Conservation (phyloP, 2,113 vertebrate genomes). For the Morone chrysops region DNA sequence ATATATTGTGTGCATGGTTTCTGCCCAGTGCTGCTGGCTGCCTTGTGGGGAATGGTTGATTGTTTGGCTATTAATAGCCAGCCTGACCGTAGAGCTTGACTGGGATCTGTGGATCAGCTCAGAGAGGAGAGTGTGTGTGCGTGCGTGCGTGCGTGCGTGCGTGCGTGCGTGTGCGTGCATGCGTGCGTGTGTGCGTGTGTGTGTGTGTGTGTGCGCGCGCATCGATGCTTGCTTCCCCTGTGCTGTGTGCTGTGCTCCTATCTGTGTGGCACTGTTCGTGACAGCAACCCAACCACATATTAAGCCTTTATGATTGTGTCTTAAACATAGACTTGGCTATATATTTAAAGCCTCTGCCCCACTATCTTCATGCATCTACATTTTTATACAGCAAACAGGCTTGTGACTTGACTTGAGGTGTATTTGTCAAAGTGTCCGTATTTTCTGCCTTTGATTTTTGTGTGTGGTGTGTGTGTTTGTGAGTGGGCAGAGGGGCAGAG, state of each 20-base stretch:
- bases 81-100: conserved; percentile 56
- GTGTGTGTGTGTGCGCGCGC: conserved; percentile 2
- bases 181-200: too few relatives aligned
- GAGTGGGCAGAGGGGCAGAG: not conserved
- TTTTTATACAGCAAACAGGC: conserved; percentile 1
- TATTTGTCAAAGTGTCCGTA: not conserved
- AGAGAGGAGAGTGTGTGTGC: conserved; percentile 24
- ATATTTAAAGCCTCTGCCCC: not conserved
- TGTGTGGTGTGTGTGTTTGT: not conserved
- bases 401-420: conserved; percentile 15
- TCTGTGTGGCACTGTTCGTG: conserved; percentile 9
- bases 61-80: conserved; percentile 80
- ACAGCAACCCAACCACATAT: not conserved
- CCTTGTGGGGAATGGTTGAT: conserved; percentile 73
- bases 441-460: not conserved
- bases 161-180: too few relatives aligned
- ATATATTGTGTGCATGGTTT: conserved; percentile 24
- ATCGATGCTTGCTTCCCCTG: conserved; percentile 10
- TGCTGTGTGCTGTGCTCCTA: not conserved
- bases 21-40: conserved; percentile 46
- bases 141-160: too few relatives aligned
- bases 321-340: not conserved
- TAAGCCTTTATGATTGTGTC: not conserved
- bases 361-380: not conserved
- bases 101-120: conserved; percentile 60